A percentile compares a stretch with the other conserved stretches of the same genome.
Evolutionary conservation across 30 jellyfish, hydroid and myxozoan genomes (phyloP).

Genomic region (Aurelia sp.): DNA sequence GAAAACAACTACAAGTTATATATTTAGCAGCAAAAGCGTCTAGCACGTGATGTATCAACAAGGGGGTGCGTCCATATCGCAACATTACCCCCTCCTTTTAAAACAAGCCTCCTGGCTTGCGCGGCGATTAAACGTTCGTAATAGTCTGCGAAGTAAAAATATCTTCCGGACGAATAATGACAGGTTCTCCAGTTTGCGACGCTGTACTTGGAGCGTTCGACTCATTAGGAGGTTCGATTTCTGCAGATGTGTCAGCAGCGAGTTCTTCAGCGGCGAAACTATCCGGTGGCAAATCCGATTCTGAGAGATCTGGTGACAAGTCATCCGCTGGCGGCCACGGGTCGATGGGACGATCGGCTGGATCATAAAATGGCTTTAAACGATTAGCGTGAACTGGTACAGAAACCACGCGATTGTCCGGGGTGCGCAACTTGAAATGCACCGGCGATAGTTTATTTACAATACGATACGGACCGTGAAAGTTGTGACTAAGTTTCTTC

Average conservation of each 20-base stretch:
- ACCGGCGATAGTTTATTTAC: constrained; percentile 45
- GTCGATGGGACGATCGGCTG: too few species aligned
- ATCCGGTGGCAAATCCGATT: neutral
- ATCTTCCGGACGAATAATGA: constrained; percentile 26
- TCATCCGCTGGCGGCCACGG: neutral
- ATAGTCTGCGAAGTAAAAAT: neutral
- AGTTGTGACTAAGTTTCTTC: too few species aligned
- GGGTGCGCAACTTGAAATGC: constrained; percentile 21
- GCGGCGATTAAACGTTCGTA: neutral
- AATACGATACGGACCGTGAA: neutral
- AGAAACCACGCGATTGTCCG: constrained; percentile 15
- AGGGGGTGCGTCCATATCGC: neutral
- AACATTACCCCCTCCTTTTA: constrained; percentile 49
- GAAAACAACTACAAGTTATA: too few species aligned
- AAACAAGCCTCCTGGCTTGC: constrained; percentile 14
- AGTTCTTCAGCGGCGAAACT: neutral
- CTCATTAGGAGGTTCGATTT: neutral
- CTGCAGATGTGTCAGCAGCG: neutral
- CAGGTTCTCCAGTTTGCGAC: neutral
- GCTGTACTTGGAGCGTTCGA: neutral
- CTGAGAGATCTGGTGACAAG: constrained; percentile 4
- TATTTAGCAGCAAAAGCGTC: too few species aligned
- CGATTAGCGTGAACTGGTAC: too few species aligned
- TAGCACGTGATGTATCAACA: too few species aligned
- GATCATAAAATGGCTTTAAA: too few species aligned